phyloP scores from a whole-genome alignment of 2,888 invertebrate species.

The Heliconius charithonia region DNA sequence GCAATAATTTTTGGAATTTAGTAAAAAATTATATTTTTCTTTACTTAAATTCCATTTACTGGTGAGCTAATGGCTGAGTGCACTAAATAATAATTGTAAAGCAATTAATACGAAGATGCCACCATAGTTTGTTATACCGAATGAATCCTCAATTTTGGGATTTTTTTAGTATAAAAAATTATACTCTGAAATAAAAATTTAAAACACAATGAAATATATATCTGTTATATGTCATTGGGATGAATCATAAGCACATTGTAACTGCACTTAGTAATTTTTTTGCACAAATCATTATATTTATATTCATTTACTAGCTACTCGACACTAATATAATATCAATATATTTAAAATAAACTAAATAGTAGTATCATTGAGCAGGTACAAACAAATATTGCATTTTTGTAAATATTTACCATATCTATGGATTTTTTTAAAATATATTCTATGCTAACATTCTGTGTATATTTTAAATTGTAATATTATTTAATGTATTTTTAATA shows the following conservation, averaged over 20 bases:
- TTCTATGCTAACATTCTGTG: background rate
- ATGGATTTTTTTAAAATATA: constrained; percentile 11
- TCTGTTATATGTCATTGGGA: background rate
- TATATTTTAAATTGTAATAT: constrained; percentile 17
- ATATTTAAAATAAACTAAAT: background rate
- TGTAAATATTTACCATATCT: constrained; percentile 17
- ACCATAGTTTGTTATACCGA: background rate
- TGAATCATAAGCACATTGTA: constrained; percentile 19
- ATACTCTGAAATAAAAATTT: background rate
- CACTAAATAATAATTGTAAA: background rate
- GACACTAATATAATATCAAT: too few relatives aligned
- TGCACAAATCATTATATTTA: constrained; percentile 32
- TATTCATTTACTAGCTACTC: background rate
- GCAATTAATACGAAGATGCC: background rate
- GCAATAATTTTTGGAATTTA: background rate
- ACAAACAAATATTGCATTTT: background rate
- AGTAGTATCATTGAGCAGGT: constrained; percentile 1
- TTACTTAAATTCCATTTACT: too few relatives aligned
- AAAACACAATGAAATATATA: background rate
- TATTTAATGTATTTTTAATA: constrained; percentile 20
- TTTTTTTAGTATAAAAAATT: background rate
- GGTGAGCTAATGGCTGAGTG: too few relatives aligned
- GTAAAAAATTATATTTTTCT: background rate
- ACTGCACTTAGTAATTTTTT: constrained; percentile 26
- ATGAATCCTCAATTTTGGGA: background rate